These are phyloP conservation scores for Ceryle rudis DNA, from an alignment of 2,797 vertebrate genomes.

Conservation along the genomic window DNA sequence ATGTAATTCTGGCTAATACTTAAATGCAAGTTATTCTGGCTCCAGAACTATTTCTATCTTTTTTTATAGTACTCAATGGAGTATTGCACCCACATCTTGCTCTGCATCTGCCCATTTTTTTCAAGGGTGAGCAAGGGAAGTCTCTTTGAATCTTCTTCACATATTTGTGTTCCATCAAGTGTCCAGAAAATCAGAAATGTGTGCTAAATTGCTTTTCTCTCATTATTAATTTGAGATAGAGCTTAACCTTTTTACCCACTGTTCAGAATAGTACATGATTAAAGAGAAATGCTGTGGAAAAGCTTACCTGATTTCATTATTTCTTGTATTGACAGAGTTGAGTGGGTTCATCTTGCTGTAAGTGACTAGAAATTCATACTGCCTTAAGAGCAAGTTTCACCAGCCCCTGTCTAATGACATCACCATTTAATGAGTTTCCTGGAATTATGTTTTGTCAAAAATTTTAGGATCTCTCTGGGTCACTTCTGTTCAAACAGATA, in stretches of 20 bases:
- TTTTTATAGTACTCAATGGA: neutral
- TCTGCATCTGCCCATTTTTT: neutral
- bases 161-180: neutral
- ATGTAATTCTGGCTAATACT: neutral
- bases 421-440: neutral
- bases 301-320: neutral
- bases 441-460: neutral
- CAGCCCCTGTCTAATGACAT: neutral
- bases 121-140: neutral
- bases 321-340: neutral
- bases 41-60: neutral
- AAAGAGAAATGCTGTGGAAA: neutral
- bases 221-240: neutral
- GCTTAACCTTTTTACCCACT: neutral
- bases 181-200: neutral
- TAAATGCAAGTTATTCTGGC: neutral
- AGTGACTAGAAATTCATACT: neutral
- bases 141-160: neutral
- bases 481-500: neutral
- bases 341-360: neutral
- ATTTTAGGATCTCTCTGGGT: accelerated
- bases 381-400: neutral
- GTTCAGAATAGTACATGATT: neutral
- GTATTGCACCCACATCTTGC: neutral
- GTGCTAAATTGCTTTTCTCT: neutral